These are phyloP conservation scores for Chelon labrosus DNA, from an alignment of 2,797 vertebrate genomes.

Conservation along the genomic window DNA sequence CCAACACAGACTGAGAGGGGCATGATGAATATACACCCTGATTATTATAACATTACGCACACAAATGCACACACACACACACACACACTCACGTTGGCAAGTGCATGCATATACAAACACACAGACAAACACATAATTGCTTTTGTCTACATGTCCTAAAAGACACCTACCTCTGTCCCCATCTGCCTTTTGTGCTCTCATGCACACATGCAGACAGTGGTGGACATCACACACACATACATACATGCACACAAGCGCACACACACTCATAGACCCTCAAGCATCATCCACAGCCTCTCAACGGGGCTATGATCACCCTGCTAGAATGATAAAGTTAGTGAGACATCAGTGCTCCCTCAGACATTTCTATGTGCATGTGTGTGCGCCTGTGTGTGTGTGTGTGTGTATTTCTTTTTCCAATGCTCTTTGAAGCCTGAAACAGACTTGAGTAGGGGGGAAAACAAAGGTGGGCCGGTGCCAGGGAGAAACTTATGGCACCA, in stretches of 20 bases:
- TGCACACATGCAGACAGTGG: slow-evolving; percentile 69
- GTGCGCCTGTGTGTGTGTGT: slow-evolving; percentile 38
- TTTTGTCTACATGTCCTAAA: slow-evolving; percentile 78
- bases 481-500: slow-evolving; percentile 87
- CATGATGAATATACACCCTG: slow-evolving; percentile 85
- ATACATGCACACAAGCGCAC: slow-evolving; percentile 29
- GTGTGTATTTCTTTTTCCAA: slow-evolving; percentile 74
- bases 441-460: slow-evolving; percentile 83
- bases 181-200: slow-evolving; percentile 75
- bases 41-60: slow-evolving; percentile 78
- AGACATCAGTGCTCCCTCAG: slow-evolving; percentile 85
- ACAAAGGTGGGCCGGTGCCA: slow-evolving; percentile 89
- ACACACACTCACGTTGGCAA: slow-evolving; percentile 23
- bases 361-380: slow-evolving; percentile 58
- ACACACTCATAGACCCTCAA: slow-evolving; percentile 66
- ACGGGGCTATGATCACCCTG: slow-evolving; percentile 84
- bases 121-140: slow-evolving; percentile 70
- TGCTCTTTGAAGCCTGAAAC: slow-evolving; percentile 89
- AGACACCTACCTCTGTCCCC: slow-evolving; percentile 81
- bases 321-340: slow-evolving; percentile 88
- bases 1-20: slow-evolving; percentile 80
- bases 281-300: slow-evolving; percentile 74
- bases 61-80: slow-evolving; percentile 19
- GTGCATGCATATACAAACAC: slow-evolving; percentile 42
- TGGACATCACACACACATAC: slow-evolving; percentile 59